These are phyloP conservation scores for Cairina moschata DNA, from an alignment of 2,113 vertebrate species.

Conservation along the genomic window DNA sequence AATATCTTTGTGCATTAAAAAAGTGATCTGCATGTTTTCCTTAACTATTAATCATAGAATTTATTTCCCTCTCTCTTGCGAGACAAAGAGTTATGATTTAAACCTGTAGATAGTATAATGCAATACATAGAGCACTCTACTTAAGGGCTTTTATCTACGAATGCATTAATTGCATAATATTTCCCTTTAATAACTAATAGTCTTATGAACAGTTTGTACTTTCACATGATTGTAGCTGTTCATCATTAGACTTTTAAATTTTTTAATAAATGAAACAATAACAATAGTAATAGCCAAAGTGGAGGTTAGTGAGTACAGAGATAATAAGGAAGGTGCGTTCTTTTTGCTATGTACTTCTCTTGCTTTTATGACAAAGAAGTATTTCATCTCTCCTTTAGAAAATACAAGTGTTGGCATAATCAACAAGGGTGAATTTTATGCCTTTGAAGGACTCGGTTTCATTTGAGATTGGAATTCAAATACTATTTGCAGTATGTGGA, in stretches of 20 bases:
- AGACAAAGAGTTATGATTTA: neutral
- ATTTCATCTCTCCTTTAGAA: slow-evolving; percentile 4
- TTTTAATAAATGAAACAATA: neutral
- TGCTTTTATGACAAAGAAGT: slow-evolving; percentile 4
- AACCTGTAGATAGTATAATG: neutral
- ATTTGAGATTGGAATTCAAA: slow-evolving; percentile 43
- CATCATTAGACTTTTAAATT: neutral
- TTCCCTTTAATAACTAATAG: neutral
- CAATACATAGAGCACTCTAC: neutral
- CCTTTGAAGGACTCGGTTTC: slow-evolving; percentile 32
- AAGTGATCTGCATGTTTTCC: neutral
- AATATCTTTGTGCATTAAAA: neutral
- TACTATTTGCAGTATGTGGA: slow-evolving; percentile 40
- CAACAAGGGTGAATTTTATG: neutral
- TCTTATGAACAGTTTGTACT: neutral
- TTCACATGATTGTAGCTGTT: neutral
- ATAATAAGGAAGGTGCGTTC: neutral
- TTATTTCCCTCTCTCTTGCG: neutral
- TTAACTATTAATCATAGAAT: neutral
- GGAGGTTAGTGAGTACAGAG: neutral
- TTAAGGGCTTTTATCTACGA: neutral
- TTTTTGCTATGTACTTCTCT: neutral
- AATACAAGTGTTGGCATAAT: slow-evolving; percentile 27
- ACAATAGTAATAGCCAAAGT: neutral
- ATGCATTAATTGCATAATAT: neutral